These are phyloP conservation scores for Botia kubotai DNA, from an alignment of 2,797 vertebrate genomes.

Conservation along the genomic window DNA sequence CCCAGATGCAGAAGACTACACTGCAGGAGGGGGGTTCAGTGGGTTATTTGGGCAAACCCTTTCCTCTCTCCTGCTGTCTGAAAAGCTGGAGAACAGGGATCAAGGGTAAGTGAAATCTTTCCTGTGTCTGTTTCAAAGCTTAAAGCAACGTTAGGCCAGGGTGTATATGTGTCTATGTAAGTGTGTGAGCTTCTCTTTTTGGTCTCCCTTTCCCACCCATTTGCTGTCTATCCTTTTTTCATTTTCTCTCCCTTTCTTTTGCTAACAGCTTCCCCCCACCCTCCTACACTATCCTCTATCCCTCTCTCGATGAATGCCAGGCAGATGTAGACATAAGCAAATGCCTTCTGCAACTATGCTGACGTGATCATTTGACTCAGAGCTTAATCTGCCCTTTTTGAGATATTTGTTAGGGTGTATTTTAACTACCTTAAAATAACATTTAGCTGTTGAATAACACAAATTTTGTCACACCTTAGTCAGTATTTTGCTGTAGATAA, in stretches of 20 bases:
- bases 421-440: constrained; percentile 5
- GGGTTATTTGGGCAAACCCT: constrained; percentile 57
- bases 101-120: constrained; percentile 72
- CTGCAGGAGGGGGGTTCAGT: constrained; percentile 45
- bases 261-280: constrained; percentile 27
- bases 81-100: constrained; percentile 60
- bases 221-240: constrained; percentile 45
- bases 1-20: constrained; percentile 56
- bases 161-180: constrained; percentile 56
- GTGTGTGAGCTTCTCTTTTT: constrained; percentile 42
- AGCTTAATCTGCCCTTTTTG: constrained; percentile 44
- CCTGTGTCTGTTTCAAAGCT: constrained; percentile 60
- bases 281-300: constrained; percentile 29
- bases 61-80: constrained; percentile 60
- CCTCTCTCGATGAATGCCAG: constrained; percentile 53
- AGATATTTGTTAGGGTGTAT: constrained; percentile 25
- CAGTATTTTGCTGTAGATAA: constrained; percentile 19
- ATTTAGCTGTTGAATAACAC: constrained; percentile 4
- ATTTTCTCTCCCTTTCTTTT: constrained; percentile 43
- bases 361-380: constrained; percentile 54
- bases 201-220: constrained; percentile 45
- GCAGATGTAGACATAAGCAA: constrained; percentile 53
- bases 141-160: constrained; percentile 67
- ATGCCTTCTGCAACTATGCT: constrained; percentile 58
- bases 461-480: constrained; percentile 17